Evolutionary conservation across 2,797 vertebrate genomes (phyloP).

Genomic region (Anas bernieri): DNA sequence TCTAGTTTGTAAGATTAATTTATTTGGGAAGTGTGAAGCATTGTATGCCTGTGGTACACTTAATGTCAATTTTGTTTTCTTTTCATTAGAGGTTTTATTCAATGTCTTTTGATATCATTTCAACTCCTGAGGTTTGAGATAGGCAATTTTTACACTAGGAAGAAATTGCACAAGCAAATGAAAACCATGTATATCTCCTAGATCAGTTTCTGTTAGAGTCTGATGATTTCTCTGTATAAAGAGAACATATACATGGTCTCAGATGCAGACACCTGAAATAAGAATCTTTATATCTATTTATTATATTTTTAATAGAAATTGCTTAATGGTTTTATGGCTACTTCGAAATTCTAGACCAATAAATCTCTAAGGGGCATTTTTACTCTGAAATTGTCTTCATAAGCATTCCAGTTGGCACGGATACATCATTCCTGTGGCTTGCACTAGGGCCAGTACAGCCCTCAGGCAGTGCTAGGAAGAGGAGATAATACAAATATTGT

Average conservation of each 20-base stretch:
- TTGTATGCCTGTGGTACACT: conserved; percentile 27
- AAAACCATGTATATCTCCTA: not conserved
- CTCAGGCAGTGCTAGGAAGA: not conserved
- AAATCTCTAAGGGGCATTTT: conserved; percentile 18
- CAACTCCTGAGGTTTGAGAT: not conserved
- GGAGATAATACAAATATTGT: not conserved
- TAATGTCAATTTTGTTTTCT: conserved; percentile 9
- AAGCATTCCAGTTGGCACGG: conserved; percentile 18
- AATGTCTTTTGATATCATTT: not conserved
- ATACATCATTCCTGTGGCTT: conserved; percentile 11
- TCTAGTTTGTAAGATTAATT: conserved; percentile 67
- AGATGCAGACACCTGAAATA: not conserved
- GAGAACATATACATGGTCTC: not conserved
- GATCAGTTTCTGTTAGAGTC: not conserved
- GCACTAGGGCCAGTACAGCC: not conserved
- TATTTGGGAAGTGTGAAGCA: conserved; percentile 44
- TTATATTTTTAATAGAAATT: not conserved
- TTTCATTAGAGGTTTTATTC: conserved; percentile 29
- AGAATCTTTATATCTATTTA: not conserved
- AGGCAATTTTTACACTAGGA: not conserved
- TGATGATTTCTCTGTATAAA: not conserved
- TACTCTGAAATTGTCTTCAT: not conserved
- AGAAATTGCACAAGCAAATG: not conserved
- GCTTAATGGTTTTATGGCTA: not conserved
- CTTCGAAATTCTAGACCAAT: not conserved